Evolutionary conservation across 2,888 invertebrate species (phyloP).

Genomic region (Pharmacophagus antenor): DNA sequence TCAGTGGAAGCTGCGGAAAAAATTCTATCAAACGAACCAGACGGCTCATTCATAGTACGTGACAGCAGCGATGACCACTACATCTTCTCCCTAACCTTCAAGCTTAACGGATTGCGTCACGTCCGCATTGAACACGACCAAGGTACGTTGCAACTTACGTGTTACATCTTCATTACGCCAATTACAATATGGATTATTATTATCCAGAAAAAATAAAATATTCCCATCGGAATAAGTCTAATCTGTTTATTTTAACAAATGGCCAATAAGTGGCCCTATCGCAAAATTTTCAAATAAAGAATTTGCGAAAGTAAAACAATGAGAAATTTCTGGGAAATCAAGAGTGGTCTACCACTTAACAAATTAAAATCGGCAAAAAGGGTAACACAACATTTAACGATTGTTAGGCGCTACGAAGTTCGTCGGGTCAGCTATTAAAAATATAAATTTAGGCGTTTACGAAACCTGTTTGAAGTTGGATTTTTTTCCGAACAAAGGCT

Average conservation of each 20-base stretch:
- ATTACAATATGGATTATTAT: not conserved
- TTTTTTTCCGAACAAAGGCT: not conserved
- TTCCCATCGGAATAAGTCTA: too few relatives aligned
- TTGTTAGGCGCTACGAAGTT: too few relatives aligned
- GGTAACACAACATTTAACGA: too few relatives aligned
- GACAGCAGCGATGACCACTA: constrained; percentile 97
- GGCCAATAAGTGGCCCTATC: too few relatives aligned
- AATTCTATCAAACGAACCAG: constrained; percentile 93
- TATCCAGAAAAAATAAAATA: too few relatives aligned
- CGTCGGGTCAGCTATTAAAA: too few relatives aligned
- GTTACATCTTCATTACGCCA: not conserved
- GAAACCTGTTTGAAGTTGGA: not conserved
- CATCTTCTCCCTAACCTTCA: constrained; percentile 96
- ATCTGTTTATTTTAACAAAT: too few relatives aligned
- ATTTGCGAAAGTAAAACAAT: too few relatives aligned
- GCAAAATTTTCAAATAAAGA: too few relatives aligned
- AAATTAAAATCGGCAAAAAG: too few relatives aligned
- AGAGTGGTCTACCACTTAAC: too few relatives aligned
- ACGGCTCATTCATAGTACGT: constrained; percentile 95
- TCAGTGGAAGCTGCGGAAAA: constrained; percentile 95
- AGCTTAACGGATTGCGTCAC: constrained; percentile 94
- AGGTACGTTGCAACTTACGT: constrained; percentile 79
- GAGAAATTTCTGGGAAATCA: too few relatives aligned
- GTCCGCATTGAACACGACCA: constrained; percentile 97
- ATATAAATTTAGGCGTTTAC: not conserved